Conservation (phyloP, 1,140 invertebrate genomes). For the Heterodera schachtii region DNA sequence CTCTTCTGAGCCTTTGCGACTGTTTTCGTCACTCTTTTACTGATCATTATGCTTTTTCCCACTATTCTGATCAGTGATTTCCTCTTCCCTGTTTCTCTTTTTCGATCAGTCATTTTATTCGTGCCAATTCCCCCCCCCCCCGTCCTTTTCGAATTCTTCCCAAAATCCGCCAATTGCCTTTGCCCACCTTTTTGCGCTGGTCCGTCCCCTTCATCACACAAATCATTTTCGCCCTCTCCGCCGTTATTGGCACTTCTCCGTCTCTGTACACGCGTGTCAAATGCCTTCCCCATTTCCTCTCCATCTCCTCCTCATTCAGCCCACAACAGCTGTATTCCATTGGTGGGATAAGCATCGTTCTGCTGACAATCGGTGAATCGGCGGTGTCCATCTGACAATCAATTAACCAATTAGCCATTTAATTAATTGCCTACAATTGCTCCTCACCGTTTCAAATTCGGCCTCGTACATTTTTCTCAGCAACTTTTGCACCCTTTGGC, state of each 20-base stretch:
- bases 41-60: too few relatives aligned
- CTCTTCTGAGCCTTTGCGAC: neutral
- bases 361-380: constrained; percentile 4
- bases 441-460: constrained; percentile 26
- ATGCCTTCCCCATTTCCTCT: constrained; percentile 35
- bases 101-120: neutral
- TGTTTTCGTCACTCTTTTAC: too few relatives aligned
- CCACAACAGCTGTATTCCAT: constrained; percentile 32
- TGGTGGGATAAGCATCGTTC: constrained; percentile 34
- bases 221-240: constrained; percentile 31
- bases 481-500: constrained; percentile 85
- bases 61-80: neutral
- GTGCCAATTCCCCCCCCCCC: too few relatives aligned
- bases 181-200: neutral
- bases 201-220: neutral
- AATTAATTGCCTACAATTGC: constrained; percentile 21
- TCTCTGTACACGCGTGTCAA: constrained; percentile 33
- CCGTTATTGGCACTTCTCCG: constrained; percentile 9
- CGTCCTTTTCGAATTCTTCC: too few relatives aligned
- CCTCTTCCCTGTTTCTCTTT: neutral
- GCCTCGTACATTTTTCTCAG: constrained; percentile 67
- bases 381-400: constrained; percentile 30
- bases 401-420: neutral
- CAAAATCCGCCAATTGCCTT: too few relatives aligned
- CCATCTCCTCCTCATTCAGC: constrained; percentile 35